Percentiles rank a stretch among this genome's conserved stretches.
Evolutionary conservation across 2,113 vertebrate genomes (phyloP).

Genomic region (Entomyzon cyanotis): DNA sequence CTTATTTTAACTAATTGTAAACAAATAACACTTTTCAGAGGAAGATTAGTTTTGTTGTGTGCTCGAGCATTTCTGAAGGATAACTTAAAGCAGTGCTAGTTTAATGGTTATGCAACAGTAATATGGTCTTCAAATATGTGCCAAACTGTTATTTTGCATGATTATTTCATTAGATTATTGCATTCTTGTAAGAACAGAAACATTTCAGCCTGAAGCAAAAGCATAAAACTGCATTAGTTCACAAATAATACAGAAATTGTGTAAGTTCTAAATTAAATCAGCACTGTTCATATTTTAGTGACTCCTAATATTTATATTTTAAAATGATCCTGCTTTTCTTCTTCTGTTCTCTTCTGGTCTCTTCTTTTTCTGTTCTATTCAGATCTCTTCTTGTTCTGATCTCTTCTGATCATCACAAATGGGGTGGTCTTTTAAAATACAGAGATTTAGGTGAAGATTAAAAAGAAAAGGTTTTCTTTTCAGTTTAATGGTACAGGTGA

Average conservation of each 20-base stretch:
- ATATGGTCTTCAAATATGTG: background rate
- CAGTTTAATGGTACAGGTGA: background rate
- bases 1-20: background rate
- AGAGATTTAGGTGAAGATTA: background rate
- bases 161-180: background rate
- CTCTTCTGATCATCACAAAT: background rate
- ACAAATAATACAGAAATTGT: background rate
- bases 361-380: background rate
- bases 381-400: background rate
- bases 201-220: background rate
- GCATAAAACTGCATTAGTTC: background rate
- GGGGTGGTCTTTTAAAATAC: background rate
- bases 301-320: background rate
- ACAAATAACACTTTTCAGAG: slow-evolving; percentile 60
- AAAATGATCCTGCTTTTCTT: background rate
- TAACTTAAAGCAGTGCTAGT: slow-evolving; percentile 66
- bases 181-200: background rate
- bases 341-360: background rate
- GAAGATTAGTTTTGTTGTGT: slow-evolving; percentile 71
- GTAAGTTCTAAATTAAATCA: background rate
- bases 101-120: slow-evolving; percentile 60
- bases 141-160: background rate
- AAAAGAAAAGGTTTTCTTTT: background rate
- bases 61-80: slow-evolving; percentile 63
- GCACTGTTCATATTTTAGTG: background rate